Evolutionary conservation across 2,888 invertebrate genomes (phyloP), one percentile per base, ranked within the genome.

Genomic region (Diarsia rubi): DNA sequence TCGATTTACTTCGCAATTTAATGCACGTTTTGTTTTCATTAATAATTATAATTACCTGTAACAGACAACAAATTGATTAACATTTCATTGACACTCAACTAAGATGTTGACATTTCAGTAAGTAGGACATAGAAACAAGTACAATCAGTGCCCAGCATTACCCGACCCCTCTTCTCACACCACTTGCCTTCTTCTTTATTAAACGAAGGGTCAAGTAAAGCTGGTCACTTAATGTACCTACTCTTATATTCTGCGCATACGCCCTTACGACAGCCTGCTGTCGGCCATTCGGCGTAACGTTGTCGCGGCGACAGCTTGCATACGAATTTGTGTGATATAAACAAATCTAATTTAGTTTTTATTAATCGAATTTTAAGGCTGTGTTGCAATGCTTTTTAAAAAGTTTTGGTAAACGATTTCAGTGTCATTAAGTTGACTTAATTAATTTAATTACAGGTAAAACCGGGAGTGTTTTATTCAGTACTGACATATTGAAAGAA

Each of bases 101-200:
- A 82, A 81, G 82, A 89, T 91, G 93, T 92, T 93, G 93, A 92
- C 93, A 94, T 93, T 93, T 91, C 77, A 71, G 78, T 88, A 94
- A 92, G 93, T 94, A 91, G 93, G 92, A 82, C 93, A 85, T 87
- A 85, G 80, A 42, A 57, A 57, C 57, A 16, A 16, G 54, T 24
- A 37, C 37, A 37, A 0, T 0, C 37, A 42, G 49, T 75, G 78
- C 45, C 45, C 45, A 45, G 14, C 14, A 14, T 37, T 37, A 37
- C 37, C 37, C 8, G 37, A 37, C 37, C 37, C 37, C 8, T 37
- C 37, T 37, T 8, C 37, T 37, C 37, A 37, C 8, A 8, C 37
- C 37, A 37, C 37, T 37, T 37, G 8, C 37, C 8, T 37, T 37
- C 37, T 6, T 37, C 8, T 37, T 37, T 37, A 37, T 37, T 37